Percentiles rank a stretch among this genome's conserved stretches.
Conservation (phyloP, 2,797 vertebrate genomes). For the Chelon auratus region DNA sequence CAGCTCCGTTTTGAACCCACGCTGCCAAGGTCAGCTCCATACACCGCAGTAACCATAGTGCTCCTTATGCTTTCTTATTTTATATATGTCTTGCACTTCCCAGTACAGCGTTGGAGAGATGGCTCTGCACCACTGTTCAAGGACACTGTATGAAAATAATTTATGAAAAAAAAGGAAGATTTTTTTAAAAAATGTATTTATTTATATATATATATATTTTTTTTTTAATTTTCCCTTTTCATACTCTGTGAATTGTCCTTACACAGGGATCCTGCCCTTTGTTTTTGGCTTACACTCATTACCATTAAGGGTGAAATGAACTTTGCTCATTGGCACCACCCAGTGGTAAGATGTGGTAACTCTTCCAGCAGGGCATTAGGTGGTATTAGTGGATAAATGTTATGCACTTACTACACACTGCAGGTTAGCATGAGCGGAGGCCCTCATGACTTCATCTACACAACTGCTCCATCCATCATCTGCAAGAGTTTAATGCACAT, state of each 20-base stretch:
- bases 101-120: neutral
- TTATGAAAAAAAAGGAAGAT: conserved; percentile 2
- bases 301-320: neutral
- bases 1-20: conserved; percentile 52
- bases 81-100: conserved; percentile 2
- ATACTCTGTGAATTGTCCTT: neutral
- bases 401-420: conserved; percentile 13
- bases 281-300: neutral
- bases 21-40: conserved; percentile 47
- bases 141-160: neutral
- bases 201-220: neutral
- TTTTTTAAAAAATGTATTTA: neutral
- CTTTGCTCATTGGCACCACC: conserved; percentile 49
- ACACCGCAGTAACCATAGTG: conserved; percentile 3
- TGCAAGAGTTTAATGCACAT: conserved; percentile 14
- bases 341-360: conserved; percentile 43
- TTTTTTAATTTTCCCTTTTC: neutral
- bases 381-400: conserved; percentile 44
- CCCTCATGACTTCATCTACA: neutral
- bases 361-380: neutral
- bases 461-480: conserved; percentile 7
- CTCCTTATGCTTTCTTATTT: conserved; percentile 17
- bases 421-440: conserved; percentile 39
- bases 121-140: neutral
- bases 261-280: neutral